phyloP scores from a whole-genome alignment of 2,797 vertebrate genomes.

The Channa striata region DNA sequence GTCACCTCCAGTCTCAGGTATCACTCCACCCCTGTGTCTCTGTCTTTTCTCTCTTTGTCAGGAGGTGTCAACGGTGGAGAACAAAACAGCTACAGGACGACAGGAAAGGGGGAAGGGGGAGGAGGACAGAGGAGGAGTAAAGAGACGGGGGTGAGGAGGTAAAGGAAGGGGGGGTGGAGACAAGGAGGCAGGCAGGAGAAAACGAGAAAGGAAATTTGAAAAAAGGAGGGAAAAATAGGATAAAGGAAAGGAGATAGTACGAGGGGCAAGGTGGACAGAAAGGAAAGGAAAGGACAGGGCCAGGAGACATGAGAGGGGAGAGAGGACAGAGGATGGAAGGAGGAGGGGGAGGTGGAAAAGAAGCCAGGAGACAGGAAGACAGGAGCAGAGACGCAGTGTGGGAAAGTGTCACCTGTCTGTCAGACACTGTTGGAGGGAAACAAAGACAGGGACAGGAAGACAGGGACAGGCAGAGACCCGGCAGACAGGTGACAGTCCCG shows the following conservation, averaged over 20 bases:
- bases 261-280: neutral
- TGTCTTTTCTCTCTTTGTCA: constrained; percentile 18
- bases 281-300: too few relatives aligned
- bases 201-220: neutral
- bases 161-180: neutral
- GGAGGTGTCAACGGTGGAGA: constrained; percentile 29
- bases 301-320: neutral
- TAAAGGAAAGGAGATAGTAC: too few relatives aligned
- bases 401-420: constrained; percentile 30
- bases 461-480: neutral
- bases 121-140: neutral
- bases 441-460: neutral
- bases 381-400: constrained; percentile 5
- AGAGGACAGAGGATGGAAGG: neutral
- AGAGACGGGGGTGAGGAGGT: neutral
- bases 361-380: fast-evolving
- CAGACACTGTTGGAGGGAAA: neutral
- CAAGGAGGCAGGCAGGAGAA: neutral
- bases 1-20: constrained; percentile 21
- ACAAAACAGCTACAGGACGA: neutral
- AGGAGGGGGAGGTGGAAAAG: too few relatives aligned
- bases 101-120: neutral
- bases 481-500: constrained; percentile 22
- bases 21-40: neutral
- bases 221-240: neutral